A percentile compares a stretch with the other conserved stretches of the same genome.
These are phyloP conservation scores for Perizoma affinitatum DNA, from an alignment of 2,888 invertebrate species.

Conservation along the genomic window DNA sequence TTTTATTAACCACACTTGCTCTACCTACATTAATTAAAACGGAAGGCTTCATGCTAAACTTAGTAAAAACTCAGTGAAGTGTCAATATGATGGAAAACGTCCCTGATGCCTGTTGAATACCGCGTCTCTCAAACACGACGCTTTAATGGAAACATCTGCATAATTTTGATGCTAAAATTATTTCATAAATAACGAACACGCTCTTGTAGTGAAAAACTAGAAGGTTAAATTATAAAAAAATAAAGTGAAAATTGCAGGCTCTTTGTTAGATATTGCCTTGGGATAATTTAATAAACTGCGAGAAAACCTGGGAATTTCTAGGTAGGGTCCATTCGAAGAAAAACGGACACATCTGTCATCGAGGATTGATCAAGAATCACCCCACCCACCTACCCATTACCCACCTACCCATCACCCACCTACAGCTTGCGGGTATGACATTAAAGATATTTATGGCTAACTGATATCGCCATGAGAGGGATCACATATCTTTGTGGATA, in stretches of 20 bases:
- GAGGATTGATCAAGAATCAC: too few relatives aligned
- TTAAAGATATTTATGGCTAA: too few relatives aligned
- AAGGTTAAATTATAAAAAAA: neutral
- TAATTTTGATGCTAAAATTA: slow-evolving; percentile 13
- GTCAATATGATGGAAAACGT: slow-evolving; percentile 3
- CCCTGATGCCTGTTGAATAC: slow-evolving; percentile 12
- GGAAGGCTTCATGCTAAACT: neutral
- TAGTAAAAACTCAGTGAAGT: slow-evolving; percentile 1
- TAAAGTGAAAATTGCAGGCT: slow-evolving; percentile 16
- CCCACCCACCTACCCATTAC: too few relatives aligned
- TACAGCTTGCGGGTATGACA: too few relatives aligned
- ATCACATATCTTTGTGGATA: too few relatives aligned
- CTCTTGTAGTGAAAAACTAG: neutral
- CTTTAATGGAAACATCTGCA: slow-evolving; percentile 22
- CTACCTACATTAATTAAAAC: neutral
- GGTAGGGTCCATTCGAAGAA: neutral
- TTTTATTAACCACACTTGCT: too few relatives aligned
- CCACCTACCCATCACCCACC: too few relatives aligned
- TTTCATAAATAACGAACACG: slow-evolving; percentile 7
- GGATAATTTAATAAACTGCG: slow-evolving; percentile 17
- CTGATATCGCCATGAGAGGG: too few relatives aligned
- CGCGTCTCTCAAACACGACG: slow-evolving; percentile 13
- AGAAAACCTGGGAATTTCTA: neutral
- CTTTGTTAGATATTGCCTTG: slow-evolving; percentile 16
- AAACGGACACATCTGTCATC: too few relatives aligned